These are phyloP conservation scores for Microtus oregoni DNA, from an alignment of 2,113 vertebrate genomes.

Conservation along the genomic window DNA sequence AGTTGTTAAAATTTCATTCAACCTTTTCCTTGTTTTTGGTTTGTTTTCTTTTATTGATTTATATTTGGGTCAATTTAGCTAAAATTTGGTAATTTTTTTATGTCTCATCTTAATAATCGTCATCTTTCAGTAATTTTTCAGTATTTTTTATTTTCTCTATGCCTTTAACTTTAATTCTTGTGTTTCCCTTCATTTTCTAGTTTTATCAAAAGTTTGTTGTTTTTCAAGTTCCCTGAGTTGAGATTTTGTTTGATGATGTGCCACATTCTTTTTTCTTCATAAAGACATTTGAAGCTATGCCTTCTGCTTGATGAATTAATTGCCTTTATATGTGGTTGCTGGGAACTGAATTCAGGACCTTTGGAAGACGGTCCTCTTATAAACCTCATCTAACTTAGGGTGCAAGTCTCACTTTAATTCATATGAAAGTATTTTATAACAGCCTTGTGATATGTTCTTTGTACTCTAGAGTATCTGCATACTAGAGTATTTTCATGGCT, in stretches of 20 bases:
- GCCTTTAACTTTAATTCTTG: not conserved
- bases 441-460: not conserved
- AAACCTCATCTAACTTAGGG: not conserved
- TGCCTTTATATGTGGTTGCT: not conserved
- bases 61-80: not conserved
- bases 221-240: not conserved
- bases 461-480: no score
- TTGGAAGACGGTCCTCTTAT: not conserved
- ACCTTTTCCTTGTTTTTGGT: not conserved
- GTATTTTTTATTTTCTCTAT: not conserved
- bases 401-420: not conserved
- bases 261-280: not conserved
- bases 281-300: not conserved
- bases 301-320: fast-evolving
- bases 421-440: not conserved
- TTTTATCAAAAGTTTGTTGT: not conserved
- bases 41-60: not conserved
- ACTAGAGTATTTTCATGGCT: not conserved
- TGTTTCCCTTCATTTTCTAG: not conserved
- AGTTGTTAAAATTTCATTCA: not conserved
- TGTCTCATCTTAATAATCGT: not conserved
- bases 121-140: not conserved
- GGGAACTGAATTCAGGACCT: no score
- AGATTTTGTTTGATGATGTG: not conserved
- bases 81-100: not conserved